Evolutionary conservation across 2,888 invertebrate genomes (phyloP).

Genomic region (Colletes collaris): DNA sequence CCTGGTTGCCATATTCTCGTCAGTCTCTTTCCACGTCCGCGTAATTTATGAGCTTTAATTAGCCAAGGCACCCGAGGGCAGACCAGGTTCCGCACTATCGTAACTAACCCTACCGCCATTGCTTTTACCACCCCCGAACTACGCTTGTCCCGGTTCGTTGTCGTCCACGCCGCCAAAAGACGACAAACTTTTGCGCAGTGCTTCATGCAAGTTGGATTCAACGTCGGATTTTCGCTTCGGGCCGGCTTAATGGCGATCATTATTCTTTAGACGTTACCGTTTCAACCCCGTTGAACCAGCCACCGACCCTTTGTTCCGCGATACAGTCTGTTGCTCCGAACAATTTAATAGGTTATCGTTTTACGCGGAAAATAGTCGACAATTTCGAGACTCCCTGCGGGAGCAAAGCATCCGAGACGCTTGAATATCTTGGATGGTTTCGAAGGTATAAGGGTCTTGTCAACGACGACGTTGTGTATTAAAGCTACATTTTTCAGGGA

Average conservation of each 20-base stretch:
- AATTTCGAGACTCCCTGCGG: constrained; percentile 9
- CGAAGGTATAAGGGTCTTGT: neutral
- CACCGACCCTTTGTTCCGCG: constrained; percentile 21
- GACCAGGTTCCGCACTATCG: constrained; percentile 41
- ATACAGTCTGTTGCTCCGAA: constrained; percentile 43
- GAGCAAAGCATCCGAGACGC: neutral
- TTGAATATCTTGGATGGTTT: constrained; percentile 6
- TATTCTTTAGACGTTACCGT: constrained; percentile 22
- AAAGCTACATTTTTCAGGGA: too few relatives aligned
- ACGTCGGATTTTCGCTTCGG: neutral
- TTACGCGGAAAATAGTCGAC: constrained; percentile 14
- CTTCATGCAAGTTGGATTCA: constrained; percentile 1
- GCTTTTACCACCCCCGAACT: constrained; percentile 2
- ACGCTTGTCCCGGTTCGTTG: constrained; percentile 5
- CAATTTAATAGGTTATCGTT: constrained; percentile 4
- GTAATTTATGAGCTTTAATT: constrained; percentile 76
- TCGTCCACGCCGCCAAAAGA: constrained; percentile 29
- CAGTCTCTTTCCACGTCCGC: constrained; percentile 64
- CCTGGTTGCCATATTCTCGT: constrained; percentile 63
- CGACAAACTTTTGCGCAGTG: constrained; percentile 26
- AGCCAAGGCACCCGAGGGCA: constrained; percentile 65
- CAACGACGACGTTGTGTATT: neutral
- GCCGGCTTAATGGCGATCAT: neutral
- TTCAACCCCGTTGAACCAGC: neutral
- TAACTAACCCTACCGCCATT: constrained; percentile 44